Percentiles rank a stretch among this genome's conserved stretches.
Evolutionary conservation across 2,113 vertebrate genomes (phyloP).

Genomic region (Chunga burmeisteri): DNA sequence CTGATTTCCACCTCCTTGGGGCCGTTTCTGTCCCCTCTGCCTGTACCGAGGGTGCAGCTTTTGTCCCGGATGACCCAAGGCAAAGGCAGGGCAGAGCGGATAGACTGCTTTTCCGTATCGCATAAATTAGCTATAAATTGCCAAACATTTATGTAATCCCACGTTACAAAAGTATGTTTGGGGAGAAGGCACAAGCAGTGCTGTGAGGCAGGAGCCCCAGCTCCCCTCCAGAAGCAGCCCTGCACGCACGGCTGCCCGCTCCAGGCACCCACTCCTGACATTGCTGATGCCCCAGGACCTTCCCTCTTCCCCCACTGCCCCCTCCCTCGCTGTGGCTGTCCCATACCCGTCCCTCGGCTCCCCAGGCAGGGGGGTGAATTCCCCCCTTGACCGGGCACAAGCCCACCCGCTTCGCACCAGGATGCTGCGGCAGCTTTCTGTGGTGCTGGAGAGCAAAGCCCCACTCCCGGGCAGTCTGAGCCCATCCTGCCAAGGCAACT

Average conservation of each 20-base stretch:
- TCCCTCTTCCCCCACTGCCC: not conserved
- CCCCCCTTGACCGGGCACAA: fast-evolving
- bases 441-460: not conserved
- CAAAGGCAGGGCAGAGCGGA: not conserved
- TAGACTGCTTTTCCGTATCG: not conserved
- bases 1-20: too few species aligned
- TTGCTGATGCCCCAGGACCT: not conserved
- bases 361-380: not conserved
- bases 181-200: not conserved
- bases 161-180: not conserved
- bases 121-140: not conserved
- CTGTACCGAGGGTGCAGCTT: not conserved
- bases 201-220: not conserved
- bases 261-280: not conserved
- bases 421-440: fast-evolving
- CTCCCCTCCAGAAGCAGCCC: not conserved
- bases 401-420: fast-evolving
- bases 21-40: not conserved
- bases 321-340: fast-evolving
- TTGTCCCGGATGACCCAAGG: not conserved
- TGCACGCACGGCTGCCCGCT: fast-evolving
- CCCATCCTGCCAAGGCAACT: not conserved
- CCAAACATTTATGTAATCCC: not conserved
- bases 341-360: fast-evolving
- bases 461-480: not conserved